phyloP scores from a whole-genome alignment of 2,888 invertebrate species.

The Antheraea assamensis region DNA sequence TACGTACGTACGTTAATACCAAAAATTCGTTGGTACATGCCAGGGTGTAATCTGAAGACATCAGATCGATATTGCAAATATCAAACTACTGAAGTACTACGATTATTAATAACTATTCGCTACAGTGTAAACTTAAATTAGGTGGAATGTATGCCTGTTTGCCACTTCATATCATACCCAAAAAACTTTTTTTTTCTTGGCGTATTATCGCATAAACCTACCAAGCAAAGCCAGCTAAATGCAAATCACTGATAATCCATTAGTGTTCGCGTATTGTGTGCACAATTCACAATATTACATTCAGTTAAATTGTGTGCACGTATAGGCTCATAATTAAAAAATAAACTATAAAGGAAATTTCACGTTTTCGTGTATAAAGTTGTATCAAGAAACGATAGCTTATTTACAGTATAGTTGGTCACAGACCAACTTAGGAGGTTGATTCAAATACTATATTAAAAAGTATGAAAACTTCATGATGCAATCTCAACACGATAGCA shows the following conservation, averaged over 20 bases:
- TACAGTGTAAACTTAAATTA: no score
- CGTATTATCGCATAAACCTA: slow-evolving; percentile 42
- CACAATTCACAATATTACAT: slow-evolving; percentile 28
- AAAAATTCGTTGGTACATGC: no score
- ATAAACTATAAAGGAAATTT: background rate
- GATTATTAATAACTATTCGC: no score
- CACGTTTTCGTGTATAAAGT: background rate
- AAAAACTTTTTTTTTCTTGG: background rate
- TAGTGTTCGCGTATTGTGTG: slow-evolving; percentile 63
- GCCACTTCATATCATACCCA: background rate
- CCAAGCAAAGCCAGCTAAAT: slow-evolving; percentile 71
- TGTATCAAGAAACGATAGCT: background rate
- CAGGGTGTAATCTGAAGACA: no score
- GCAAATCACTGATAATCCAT: slow-evolving; percentile 82
- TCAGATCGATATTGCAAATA: no score
- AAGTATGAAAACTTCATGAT: background rate
- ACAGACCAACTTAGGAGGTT: no score
- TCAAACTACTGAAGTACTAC: no score
- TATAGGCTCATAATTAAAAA: background rate
- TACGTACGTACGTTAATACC: no score
- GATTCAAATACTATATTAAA: no score
- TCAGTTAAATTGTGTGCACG: background rate
- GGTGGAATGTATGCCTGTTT: no score
- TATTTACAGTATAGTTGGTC: background rate
- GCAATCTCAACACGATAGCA: background rate